Evolutionary conservation across 2,888 invertebrate genomes (phyloP), one percentile per base, ranked within the genome.

Genomic region (Trisateles emortualis): DNA sequence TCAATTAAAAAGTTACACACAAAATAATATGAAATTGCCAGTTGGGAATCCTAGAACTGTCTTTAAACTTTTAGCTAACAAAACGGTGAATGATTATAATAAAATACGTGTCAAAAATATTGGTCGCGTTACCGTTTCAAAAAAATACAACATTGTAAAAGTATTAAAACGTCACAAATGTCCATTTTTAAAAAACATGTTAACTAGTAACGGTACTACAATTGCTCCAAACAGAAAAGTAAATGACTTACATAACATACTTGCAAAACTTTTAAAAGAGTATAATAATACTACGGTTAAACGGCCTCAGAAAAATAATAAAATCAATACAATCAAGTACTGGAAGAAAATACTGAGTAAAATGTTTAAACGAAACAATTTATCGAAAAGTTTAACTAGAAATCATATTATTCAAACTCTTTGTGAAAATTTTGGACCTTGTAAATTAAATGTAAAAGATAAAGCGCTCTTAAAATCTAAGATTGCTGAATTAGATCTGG

Each of bases 261-360:
- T 77, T 1, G 59, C 52, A 26, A 72, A 60, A 6, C 1, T 76
- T 10, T 41, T 77, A 13, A 56, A 53, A 17, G 16, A 22, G 2
- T 51, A 42, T 29, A 44, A 49, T 52, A 65, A 54, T 10, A 68
- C 55, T 1, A 39, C 17, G 2, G 10, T n/a, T 0, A 22, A 46
- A 1, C 52, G 45, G 9, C 43, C 42, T 29, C 45, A 35, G 9
- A 78, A 69, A 51, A 45, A 48, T 1, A 81, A 65, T n/a, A 79
- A 74, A 42, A 59, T 68, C 3, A 75, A 70, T 30, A 44, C 84
- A 0, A 59, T 86, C 1, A 81, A 74, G 39, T 81, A 85, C 58
- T 63, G 90, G 0, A 87, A 79, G 43, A 83, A 66, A 8, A 59
- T 87, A 16, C 83, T 89, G 14, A 75, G 68, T n/a, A 83, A 80